Base-by-base conservation (phyloP, 1,140 invertebrate genomes). In the Diprion similis region DNA sequence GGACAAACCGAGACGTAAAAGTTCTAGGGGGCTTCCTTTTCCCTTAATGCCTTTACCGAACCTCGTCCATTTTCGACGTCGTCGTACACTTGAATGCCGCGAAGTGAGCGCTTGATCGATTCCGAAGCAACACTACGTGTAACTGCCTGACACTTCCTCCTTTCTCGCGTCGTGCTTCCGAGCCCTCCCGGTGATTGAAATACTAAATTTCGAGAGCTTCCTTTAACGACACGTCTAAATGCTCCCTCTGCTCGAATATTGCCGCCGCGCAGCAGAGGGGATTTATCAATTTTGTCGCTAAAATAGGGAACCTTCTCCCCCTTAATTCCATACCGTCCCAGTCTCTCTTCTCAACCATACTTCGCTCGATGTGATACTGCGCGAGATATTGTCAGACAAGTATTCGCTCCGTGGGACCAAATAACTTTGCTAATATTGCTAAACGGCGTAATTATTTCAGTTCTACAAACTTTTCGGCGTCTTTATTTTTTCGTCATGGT, bases 211-310 rank as follows among this genome's bases (percentile, higher is more conserved):
- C 51, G n/a, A 59, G 7, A 59, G 51, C 51, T 59, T 17, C 51
- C 51, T 59, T 59, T 59, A 59, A 59, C 51, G 51, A 59, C 51
- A 59, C 51, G 51, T 59, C 11, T 59, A 59, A 59, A 59, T 59
- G 51, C n/a, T 59, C 51, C 11, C 51, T 17, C 51, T 59, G 24
- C 24, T 17, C 51, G 51, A 59, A 59, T 59, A 59, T 59, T 59
- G 51, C 51, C 11, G 51, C 51, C 11, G 24, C 6, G 24, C 24
- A 37, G 24, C 24, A 37, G 6, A 59, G 51, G 51, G n/a, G n/a
- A 59, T 9, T 59, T 59, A 59, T 59, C 51, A 59, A 59, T 59
- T 59, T 59, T 59, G 51, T 59, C 51, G 11, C 51, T 59, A 59
- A 59, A 59, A 59, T 59, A 59, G 11, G 51, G 51, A 59, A 59